Evolutionary conservation across 2,888 invertebrate species (phyloP), one percentile per base, ranked within the genome.

Genomic region (Ennomos quercinarius): DNA sequence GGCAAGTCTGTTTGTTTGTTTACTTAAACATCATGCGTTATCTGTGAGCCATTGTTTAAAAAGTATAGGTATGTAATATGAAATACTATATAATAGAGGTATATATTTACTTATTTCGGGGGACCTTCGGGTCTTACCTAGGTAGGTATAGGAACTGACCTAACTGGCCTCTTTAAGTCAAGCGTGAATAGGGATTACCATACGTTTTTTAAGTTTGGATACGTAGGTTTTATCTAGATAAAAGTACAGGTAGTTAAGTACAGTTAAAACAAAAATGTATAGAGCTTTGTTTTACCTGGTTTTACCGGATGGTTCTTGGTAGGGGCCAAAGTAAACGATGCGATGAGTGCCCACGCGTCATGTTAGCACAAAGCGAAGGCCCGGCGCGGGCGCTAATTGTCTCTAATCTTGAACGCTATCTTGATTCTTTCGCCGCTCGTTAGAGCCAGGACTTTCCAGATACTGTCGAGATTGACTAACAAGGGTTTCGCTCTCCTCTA

Each of bases 391-490:
- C 63, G 80, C 81, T 87, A 87, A 87, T 87, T 86, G 78, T 80
- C 66, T 56, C 72, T 81, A 83, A 87, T 86, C 84, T 72, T 52
- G 72, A 76, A 78, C 81, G 79, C 81, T 83, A 87, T 87, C 86
- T 81, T 74, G 81, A 85, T 84, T 83, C 78, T 81, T 83, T 77
- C 77, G 59, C 70, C 67, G 77, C 81, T 84, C 71, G 81, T 86
- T 87, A 86, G 80, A 72, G 76, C 74, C 74, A 67, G 69, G 67
- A 67, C 53, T 40, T 42, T 59, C 58, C 64, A 79, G 84, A 85
- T 85, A 76, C 38, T 50, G 73, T 77, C 80, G 67, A 78, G 77
- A 78, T 77, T 80, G 80, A 81, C 51, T 43, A 37, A 51, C 41
- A 12, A 48, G 39, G 34, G 39, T 40, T 48, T 48, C 48, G 34